phyloP scores from a whole-genome alignment of 2,113 vertebrate species.

The Chionodraco myersi region DNA sequence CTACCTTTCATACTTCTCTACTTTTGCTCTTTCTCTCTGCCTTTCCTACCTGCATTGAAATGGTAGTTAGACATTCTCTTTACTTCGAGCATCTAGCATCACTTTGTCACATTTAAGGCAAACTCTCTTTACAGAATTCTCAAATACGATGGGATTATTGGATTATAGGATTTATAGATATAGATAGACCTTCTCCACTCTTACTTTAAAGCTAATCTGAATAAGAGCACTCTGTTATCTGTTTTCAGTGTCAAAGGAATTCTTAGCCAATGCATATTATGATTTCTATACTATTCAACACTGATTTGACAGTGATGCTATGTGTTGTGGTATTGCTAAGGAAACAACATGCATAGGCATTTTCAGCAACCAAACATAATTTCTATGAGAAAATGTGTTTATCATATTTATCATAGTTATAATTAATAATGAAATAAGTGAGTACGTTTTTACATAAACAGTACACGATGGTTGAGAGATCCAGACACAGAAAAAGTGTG shows the following conservation, averaged over 20 bases:
- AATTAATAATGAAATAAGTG: too few relatives aligned
- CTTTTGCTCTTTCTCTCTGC: not conserved
- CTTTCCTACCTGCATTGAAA: not conserved
- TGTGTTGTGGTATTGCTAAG: not conserved
- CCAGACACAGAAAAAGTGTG: too few relatives aligned
- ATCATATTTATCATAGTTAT: not conserved
- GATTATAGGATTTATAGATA: slow-evolving; percentile 40
- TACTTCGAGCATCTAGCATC: not conserved
- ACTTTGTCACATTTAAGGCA: not conserved
- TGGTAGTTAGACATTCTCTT: not conserved
- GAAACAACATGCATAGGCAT: not conserved
- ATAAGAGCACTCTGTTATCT: not conserved
- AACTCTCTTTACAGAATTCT: slow-evolving; percentile 18
- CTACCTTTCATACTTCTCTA: not conserved
- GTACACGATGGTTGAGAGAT: not conserved
- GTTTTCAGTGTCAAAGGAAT: not conserved
- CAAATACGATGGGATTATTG: slow-evolving; percentile 31
- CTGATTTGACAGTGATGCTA: not conserved
- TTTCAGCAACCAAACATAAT: not conserved
- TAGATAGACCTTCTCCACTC: not conserved
- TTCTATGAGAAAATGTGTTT: not conserved
- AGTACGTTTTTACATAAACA: too few relatives aligned
- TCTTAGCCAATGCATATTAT: not conserved
- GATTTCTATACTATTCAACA: not conserved
- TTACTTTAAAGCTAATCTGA: slow-evolving; percentile 12